Percentiles rank a stretch among this genome's conserved stretches.
Conservation (phyloP, 2,797 vertebrate genomes). For the Danio choprae region DNA sequence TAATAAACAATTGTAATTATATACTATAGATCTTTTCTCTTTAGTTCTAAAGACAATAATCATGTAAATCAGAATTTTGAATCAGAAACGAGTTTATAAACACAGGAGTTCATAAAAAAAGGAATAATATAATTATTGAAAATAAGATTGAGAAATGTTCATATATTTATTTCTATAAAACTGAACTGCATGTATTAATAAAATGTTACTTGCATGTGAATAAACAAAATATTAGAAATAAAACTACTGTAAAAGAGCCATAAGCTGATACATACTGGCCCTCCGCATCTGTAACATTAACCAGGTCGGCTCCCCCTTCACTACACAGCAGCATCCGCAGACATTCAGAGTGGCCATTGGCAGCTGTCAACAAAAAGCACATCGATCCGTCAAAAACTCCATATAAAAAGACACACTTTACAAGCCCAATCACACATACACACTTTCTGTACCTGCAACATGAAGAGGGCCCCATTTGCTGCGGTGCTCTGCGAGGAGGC, state of each 20-base stretch:
- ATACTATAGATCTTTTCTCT: no score
- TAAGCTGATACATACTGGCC: slow-evolving; percentile 88
- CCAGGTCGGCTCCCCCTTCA: slow-evolving; percentile 83
- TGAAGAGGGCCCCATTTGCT: slow-evolving; percentile 96
- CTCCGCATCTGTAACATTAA: slow-evolving; percentile 86
- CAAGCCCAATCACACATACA: background rate
- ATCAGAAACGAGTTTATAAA: no score
- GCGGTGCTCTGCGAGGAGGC: slow-evolving; percentile 90
- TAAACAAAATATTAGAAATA: background rate
- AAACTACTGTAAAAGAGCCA: background rate
- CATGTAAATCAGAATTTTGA: no score
- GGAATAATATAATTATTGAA: no score
- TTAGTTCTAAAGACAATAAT: no score
- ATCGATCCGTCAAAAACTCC: slow-evolving; percentile 2
- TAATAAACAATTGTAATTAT: no score
- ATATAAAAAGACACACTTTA: background rate
- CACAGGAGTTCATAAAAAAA: no score
- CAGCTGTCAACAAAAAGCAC: slow-evolving; percentile 75
- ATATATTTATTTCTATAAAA: no score
- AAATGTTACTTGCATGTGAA: background rate
- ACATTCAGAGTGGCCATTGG: slow-evolving; percentile 92
- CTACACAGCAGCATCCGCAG: slow-evolving; percentile 95
- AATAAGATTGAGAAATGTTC: no score
- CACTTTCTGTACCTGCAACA: slow-evolving; percentile 82
- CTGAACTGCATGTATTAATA: background rate